These are phyloP conservation scores for Mixornis gularis DNA, from an alignment of 2,113 vertebrate species.

Conservation along the genomic window DNA sequence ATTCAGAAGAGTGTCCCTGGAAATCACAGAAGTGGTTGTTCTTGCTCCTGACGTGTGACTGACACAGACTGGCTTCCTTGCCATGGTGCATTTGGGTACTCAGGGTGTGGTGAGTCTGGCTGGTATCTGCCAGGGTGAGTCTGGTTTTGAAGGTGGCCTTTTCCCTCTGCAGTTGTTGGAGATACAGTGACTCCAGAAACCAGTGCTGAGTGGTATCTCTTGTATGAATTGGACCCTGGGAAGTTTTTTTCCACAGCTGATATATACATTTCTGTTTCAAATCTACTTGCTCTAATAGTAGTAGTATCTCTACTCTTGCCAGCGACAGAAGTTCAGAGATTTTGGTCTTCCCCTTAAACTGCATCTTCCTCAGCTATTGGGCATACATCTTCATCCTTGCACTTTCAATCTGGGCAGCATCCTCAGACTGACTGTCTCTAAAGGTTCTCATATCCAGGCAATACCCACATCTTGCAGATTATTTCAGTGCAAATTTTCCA, in stretches of 20 bases:
- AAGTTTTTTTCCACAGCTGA: background rate
- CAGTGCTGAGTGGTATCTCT: background rate
- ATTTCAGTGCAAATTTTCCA: background rate
- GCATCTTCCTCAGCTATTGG: background rate
- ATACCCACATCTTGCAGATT: background rate
- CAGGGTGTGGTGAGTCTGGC: fast-evolving
- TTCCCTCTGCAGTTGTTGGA: background rate
- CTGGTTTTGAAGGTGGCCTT: background rate
- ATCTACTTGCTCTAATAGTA: background rate
- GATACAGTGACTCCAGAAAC: background rate
- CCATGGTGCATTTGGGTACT: background rate
- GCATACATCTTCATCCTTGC: background rate
- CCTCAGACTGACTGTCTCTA: background rate
- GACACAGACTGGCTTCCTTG: background rate
- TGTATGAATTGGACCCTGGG: background rate
- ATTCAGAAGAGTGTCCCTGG: background rate
- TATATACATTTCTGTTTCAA: background rate
- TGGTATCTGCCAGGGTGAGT: background rate
- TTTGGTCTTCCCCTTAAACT: background rate
- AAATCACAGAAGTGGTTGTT: background rate
- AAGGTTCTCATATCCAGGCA: background rate
- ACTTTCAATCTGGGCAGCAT: background rate
- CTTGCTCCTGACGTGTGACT: background rate
- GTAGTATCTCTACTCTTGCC: background rate
- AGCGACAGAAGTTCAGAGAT: background rate